Evolutionary conservation across 2,113 vertebrate species (phyloP), one percentile per base, ranked within the genome.

Genomic region (Grammomys dolichurus): DNA sequence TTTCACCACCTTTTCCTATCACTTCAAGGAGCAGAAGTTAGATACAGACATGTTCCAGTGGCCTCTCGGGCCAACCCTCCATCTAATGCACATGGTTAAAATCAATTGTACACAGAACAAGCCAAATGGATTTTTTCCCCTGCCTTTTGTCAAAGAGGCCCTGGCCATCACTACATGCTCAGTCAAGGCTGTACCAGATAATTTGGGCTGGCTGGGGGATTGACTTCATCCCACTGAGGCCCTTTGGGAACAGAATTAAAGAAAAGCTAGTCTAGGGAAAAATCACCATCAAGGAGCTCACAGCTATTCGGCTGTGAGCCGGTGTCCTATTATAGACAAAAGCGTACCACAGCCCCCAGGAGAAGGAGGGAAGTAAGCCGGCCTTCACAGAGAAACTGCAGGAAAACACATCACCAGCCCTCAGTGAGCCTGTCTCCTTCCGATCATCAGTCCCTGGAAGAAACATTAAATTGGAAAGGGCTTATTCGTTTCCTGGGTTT

Each of bases 401-500:
- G 84, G 90, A 96, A 96, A 95, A 95, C 12, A 20, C 48, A 95
- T 80, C 78, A 80, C 46, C 48, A 89, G 86, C 11, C 90, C 5
- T 93, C 0, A 67, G 16, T 75, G 51, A 95, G 73, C 95, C 76
- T 14, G 26, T 40, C 48, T 60, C 0, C 90, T 7, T 81, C 76
- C 92, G 80, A 36, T 95, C 24, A 96, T 63, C 48, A 40, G 2
- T 91, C 70, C 26, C 60, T 90, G 40, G 88, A 87, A 84, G 90
- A 97, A n/a, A 40, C 93, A 97, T 92, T 96, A n/a, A 94, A 93
- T 95, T 95, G 58, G 91, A 96, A 97, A 46, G 13, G 22, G 81
- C 67, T 96, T 80, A 95, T 93, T 95, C 20, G 96, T 96, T 96
- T 90, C 95, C 43, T 78, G 96, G 1, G 0, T 72, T 91, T 97